A percentile compares a stretch with the other conserved stretches of the same genome.
phyloP scores from a whole-genome alignment of 2,797 vertebrate species.

The Fundulus diaphanus region DNA sequence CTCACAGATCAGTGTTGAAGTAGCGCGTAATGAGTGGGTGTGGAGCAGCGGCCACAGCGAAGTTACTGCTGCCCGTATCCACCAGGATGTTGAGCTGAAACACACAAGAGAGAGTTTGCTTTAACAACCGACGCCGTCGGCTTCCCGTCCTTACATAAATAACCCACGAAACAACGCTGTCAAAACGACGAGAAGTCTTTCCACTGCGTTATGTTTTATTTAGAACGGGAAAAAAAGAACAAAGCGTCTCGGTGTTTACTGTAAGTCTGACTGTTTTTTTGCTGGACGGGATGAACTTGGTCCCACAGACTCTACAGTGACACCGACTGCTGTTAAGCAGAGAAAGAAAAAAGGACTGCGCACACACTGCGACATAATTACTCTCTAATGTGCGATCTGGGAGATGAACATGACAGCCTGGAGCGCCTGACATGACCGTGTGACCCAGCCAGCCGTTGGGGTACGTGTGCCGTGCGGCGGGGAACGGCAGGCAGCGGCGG shows the following conservation, averaged over 20 bases:
- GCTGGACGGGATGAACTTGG: not conserved
- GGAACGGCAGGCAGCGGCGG: conserved; percentile 49
- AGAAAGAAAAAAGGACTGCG: not conserved
- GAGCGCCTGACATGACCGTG: conserved; percentile 25
- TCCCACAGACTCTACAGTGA: not conserved
- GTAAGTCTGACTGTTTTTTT: not conserved
- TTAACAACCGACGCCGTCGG: conserved; percentile 18
- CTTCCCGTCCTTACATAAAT: not conserved
- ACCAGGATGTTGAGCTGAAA: conserved; percentile 95
- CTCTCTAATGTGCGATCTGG: conserved; percentile 41
- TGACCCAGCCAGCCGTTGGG: conserved; percentile 31
- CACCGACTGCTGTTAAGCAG: conserved; percentile 2
- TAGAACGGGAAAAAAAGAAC: not conserved
- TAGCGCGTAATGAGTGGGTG: conserved; percentile 86
- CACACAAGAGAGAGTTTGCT: conserved; percentile 53
- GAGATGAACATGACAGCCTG: conserved; percentile 44
- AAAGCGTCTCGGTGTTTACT: not conserved
- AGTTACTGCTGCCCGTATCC: conserved; percentile 99
- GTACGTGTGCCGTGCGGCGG: conserved; percentile 50
- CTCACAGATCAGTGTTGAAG: conserved; percentile 88
- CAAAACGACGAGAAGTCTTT: not conserved
- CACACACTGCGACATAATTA: conserved; percentile 12
- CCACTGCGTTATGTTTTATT: not conserved
- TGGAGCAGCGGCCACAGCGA: conserved; percentile 91
- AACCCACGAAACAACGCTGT: conserved; percentile 10